Percentiles rank a stretch among this genome's conserved stretches.
phyloP scores from a whole-genome alignment of 2,888 invertebrate genomes.

The Synergus itoensis region DNA sequence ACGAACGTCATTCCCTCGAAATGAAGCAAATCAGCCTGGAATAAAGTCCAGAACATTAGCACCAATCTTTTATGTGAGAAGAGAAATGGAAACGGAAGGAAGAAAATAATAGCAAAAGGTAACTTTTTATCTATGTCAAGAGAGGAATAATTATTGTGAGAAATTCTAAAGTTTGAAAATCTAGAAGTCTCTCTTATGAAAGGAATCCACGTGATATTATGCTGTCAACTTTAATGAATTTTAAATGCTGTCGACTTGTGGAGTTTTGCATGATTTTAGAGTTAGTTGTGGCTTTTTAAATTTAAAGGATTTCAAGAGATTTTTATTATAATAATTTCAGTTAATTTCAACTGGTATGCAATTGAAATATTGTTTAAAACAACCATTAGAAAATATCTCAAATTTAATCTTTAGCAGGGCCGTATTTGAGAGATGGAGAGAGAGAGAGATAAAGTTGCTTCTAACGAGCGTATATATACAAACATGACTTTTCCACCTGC shows the following conservation, averaged over 20 bases:
- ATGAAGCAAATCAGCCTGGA: constrained; percentile 25
- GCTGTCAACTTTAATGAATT: no score
- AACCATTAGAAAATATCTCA: background rate
- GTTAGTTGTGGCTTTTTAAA: no score
- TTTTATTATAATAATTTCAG: no score
- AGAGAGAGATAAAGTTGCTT: no score
- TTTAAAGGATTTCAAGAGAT: no score
- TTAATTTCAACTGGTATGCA: no score
- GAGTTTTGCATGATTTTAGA: no score
- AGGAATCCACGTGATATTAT: no score
- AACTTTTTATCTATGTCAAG: background rate
- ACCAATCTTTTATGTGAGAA: background rate
- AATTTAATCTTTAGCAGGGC: background rate
- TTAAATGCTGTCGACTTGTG: no score
- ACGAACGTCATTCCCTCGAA: constrained; percentile 10
- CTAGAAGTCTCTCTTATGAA: no score
- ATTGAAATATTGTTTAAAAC: background rate
- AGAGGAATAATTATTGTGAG: background rate
- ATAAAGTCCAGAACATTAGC: constrained; percentile 14
- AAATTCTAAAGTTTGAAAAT: background rate
- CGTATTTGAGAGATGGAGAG: no score
- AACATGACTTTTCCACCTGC: background rate
- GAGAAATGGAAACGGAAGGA: background rate
- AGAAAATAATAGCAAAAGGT: background rate
- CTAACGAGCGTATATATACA: background rate